These are phyloP conservation scores for Heloderma charlesbogerti DNA, from an alignment of 2,113 vertebrate genomes.

Conservation along the genomic window DNA sequence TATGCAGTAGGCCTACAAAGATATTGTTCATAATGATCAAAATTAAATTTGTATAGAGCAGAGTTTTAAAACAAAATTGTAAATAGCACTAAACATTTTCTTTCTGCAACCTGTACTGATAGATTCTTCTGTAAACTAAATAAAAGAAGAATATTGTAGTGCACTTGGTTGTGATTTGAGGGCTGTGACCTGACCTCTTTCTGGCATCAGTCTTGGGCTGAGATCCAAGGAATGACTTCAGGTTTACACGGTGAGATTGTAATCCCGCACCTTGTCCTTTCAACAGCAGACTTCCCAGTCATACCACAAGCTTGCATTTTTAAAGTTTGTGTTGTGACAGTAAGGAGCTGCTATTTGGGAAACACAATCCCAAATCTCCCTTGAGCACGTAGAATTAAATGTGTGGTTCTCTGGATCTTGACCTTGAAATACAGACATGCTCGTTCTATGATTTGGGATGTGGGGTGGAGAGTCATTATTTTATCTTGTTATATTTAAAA, in stretches of 20 bases:
- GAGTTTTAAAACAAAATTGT: slow-evolving; percentile 93
- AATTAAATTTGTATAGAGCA: slow-evolving; percentile 98
- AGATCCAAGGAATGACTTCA: neutral
- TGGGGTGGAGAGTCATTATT: neutral
- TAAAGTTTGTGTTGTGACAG: neutral
- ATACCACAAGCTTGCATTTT: neutral
- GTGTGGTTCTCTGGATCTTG: neutral
- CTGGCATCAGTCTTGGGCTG: slow-evolving; percentile 7
- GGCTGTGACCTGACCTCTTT: slow-evolving; percentile 44
- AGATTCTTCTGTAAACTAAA: slow-evolving; percentile 97
- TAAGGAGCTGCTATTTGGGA: neutral
- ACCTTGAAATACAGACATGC: neutral
- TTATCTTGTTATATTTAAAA: too few relatives aligned
- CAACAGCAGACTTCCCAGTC: neutral
- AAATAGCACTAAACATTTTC: slow-evolving; percentile 97
- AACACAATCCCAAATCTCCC: neutral
- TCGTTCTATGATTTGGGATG: neutral
- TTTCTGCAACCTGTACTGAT: slow-evolving; percentile 91
- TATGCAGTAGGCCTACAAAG: slow-evolving; percentile 90
- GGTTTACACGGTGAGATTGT: neutral
- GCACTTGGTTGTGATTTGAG: slow-evolving; percentile 74
- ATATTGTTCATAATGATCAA: slow-evolving; percentile 97
- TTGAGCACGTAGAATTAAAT: neutral
- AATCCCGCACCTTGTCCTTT: neutral
- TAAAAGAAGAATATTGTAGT: slow-evolving; percentile 92